Base-by-base conservation (phyloP, 2,113 vertebrate genomes). In the Diphyllodes magnificus region DNA sequence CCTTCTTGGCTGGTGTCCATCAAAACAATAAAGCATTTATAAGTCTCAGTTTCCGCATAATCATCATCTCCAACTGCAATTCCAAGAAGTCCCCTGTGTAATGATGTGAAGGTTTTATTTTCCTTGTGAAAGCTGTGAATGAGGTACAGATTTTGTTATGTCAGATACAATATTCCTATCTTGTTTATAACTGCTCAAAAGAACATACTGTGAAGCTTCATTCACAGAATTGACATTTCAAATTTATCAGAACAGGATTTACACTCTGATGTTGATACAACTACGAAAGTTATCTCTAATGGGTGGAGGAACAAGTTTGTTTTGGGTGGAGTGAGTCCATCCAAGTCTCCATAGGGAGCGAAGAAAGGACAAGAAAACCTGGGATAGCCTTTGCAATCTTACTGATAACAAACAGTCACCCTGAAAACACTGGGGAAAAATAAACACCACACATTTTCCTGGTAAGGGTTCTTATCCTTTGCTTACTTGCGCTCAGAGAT, bases 231-330 rank as follows among this genome's bases (percentile, higher is more conserved):
- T 45, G 70, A 93, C 64, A 70, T 72, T 72, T 96, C 73, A 80
- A 35, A 82, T 82, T 86, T 92, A 96, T 96, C 93, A 93, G 82
- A 93, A 95, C 68, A 93, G 80, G 78, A 90, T 82, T 96, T 96
- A 88, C 57, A 47, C 60, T 83, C 51, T 80, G 66, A 42, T 88
- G 65, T 88, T 66, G 13, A 70, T 64, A 88, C 51, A 90, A 77
- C 37, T 70, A 82, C 35, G 73, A 64, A 93, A 96, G 70, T 93
- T 95, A 93, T 96, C 92, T 94, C 57, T 85, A 14, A 39, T 61
- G 83, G 93, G 86, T 95, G 86, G 85, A 95, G 61, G 54, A 78
- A 82, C 11, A 83, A 80, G 76, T 86, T 87, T 95, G 69, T 92
- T 96, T 96, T 88, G 24, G n/a, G 40, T 94, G 75, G 72, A 92